Base-by-base conservation (phyloP, 2,888 invertebrate genomes). In the Fragum sueziense region DNA sequence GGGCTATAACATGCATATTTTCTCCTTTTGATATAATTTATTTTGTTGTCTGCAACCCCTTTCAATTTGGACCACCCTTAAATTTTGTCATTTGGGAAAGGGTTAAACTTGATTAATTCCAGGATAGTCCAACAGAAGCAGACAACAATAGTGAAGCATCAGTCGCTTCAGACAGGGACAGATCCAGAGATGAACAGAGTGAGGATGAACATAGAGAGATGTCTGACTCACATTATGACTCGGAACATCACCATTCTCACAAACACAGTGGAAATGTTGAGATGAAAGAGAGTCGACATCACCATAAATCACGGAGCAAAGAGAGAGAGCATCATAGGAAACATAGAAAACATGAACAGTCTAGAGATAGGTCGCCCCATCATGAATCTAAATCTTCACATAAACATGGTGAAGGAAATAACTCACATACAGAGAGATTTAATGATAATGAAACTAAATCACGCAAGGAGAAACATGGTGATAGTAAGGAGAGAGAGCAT, bases 131-230 rank as follows among this genome's bases (percentile, higher is more conserved):
- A 47, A 47, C 14, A 20, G 47, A 47, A 47, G 47, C 47, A 20
- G 47, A 47, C 17, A 14, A 37, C 20, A 52, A 76, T 6, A 67
- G 33, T 69, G 67, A 70, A 29, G 69, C 31, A 27, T 37, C 73
- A 47, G 14, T 20, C 17, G 47, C 47, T 20, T 47, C 47, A 47
- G 47, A 47, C 17, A 14, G n/a, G n/a, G 47, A 14, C n/a, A 47
- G 4, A 9, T 3, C 47, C 14, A 14, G n/a, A 20, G 47, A 47
- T 14, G 3, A 20, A 14, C 47, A 4, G n/a, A 47, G 17, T 47
- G 47, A 47, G 3, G 17, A 14, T 14, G 47, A 47, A n/a, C 20
- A 14, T 2, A 47, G 17, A 14, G 47, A 9, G 7, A 37, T 47
- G 47, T 47, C 47, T 47, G 47, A 47, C 17, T 47, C 47, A 20